Percentiles rank a stretch among this genome's conserved stretches.
Evolutionary conservation across 2,113 vertebrate genomes (phyloP).

Genomic region (Leptocoma aspasia): DNA sequence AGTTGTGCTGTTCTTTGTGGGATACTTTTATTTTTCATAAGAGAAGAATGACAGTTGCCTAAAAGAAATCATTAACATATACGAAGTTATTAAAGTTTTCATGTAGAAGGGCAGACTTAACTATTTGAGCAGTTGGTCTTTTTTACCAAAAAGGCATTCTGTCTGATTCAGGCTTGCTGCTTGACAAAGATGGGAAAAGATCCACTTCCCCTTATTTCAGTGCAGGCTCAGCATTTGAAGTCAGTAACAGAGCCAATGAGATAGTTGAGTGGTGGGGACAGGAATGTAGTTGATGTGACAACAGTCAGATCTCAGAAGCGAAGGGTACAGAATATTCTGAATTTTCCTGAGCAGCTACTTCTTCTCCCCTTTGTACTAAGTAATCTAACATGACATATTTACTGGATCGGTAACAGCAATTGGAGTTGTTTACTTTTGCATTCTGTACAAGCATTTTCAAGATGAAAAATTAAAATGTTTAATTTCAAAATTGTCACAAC

Average conservation of each 20-base stretch:
- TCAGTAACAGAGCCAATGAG: not conserved
- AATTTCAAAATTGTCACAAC: not conserved
- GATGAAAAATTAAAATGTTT: not conserved
- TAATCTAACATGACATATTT: not conserved
- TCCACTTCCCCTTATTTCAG: not conserved
- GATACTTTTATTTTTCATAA: not conserved
- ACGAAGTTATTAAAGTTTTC: not conserved
- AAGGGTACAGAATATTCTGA: not conserved
- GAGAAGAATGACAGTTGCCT: not conserved
- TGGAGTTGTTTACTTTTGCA: not conserved
- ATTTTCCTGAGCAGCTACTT: not conserved
- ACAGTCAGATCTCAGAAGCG: accelerated
- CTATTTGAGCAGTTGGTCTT: not conserved
- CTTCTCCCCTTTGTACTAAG: not conserved
- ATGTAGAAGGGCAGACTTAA: not conserved
- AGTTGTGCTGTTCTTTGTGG: not conserved
- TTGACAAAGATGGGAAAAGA: not conserved
- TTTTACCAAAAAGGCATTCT: not conserved
- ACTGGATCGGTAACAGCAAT: not conserved
- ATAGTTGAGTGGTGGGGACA: not conserved
- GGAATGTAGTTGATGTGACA: not conserved
- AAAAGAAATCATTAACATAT: not conserved
- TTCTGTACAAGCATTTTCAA: not conserved
- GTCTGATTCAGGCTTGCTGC: not conserved
- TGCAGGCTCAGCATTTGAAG: not conserved